A percentile compares a stretch with the other conserved stretches of the same genome.
These are phyloP conservation scores for Muscicapa striata DNA, from an alignment of 2,797 vertebrate species.

Conservation along the genomic window DNA sequence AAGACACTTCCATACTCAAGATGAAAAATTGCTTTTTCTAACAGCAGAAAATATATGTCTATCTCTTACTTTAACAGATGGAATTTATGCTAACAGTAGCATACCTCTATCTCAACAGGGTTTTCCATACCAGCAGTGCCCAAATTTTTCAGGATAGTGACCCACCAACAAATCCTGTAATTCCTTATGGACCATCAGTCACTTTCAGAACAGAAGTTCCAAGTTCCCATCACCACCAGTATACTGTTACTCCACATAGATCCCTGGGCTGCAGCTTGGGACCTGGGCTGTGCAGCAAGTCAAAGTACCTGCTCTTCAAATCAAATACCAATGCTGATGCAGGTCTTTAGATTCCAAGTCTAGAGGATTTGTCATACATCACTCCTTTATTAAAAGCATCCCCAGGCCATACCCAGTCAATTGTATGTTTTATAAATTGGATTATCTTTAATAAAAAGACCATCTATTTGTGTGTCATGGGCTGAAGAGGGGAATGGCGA, in stretches of 20 bases:
- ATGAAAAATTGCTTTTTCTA: not conserved
- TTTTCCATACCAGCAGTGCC: not conserved
- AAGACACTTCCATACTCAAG: not conserved
- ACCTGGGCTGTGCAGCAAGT: not conserved
- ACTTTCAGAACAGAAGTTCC: not conserved
- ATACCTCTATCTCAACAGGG: not conserved
- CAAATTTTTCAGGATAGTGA: not conserved
- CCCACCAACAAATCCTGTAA: not conserved
- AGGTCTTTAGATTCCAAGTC: not conserved
- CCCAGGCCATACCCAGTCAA: not conserved
- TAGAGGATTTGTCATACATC: not conserved
- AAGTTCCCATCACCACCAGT: not conserved
- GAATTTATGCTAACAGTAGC: not conserved
- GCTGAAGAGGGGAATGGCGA: not conserved
- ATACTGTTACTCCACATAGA: fast-evolving
- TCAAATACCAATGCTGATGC: not conserved
- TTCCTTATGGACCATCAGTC: not conserved
- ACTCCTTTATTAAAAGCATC: not conserved
- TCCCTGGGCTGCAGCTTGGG: fast-evolving
- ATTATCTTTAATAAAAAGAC: not conserved
- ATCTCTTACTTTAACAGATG: not conserved
- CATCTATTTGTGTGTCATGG: not conserved
- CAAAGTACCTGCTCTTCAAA: not conserved
- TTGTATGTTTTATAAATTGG: not conserved
- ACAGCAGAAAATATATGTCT: not conserved